A percentile compares a stretch with the other conserved stretches of the same genome.
phyloP scores from a whole-genome alignment of 2,113 vertebrate genomes.

The Prunella fulvescens region DNA sequence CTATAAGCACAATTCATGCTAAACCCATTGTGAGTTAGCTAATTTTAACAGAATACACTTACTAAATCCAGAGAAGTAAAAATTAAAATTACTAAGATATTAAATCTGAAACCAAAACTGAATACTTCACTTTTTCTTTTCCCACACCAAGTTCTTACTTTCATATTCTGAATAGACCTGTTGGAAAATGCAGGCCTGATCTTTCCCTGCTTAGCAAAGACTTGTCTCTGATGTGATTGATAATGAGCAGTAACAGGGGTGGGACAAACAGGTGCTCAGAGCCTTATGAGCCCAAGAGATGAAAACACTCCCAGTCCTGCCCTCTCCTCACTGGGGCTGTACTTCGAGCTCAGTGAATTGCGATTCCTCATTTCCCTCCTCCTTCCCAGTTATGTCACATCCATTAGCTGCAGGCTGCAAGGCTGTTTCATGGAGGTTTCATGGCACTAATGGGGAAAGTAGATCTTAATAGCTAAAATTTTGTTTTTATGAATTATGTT shows the following conservation, averaged over 20 bases:
- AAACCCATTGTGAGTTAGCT: not conserved
- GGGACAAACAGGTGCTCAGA: not conserved
- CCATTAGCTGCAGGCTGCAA: conserved; percentile 27
- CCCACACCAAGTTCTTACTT: not conserved
- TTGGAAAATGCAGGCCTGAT: not conserved
- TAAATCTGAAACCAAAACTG: not conserved
- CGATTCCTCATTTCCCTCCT: not conserved
- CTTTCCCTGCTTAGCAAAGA: not conserved
- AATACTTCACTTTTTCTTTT: not conserved
- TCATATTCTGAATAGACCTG: not conserved
- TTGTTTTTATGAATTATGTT: conserved; percentile 17
- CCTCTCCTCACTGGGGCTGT: not conserved
- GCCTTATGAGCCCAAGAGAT: not conserved
- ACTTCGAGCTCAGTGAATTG: not conserved
- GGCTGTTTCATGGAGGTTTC: not conserved
- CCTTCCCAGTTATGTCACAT: not conserved
- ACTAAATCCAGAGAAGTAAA: not conserved
- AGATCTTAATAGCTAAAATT: conserved; percentile 1
- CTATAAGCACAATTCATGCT: not conserved
- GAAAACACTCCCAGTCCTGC: not conserved
- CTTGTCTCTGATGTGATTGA: not conserved
- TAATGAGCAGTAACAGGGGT: not conserved
- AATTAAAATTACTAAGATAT: not conserved
- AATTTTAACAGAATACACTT: not conserved
- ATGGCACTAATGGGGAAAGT: conserved; percentile 22